Base-by-base conservation (phyloP, 2,888 invertebrate genomes). In the Nebria brevicollis region DNA sequence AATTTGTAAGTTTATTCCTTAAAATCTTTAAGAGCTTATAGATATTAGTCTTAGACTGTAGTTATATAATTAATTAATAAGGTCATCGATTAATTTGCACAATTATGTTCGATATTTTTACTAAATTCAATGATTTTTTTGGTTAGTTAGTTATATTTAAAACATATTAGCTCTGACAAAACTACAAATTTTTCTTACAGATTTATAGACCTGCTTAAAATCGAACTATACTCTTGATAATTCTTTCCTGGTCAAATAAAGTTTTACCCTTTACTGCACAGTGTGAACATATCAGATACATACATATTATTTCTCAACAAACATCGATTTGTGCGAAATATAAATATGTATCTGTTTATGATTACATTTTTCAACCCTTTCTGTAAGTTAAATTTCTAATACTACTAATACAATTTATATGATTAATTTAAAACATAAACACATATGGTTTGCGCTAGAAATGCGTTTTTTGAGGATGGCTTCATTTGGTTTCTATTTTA, bases 1-100 rank as follows among this genome's bases (percentile, higher is more conserved):
- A 54, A 54, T 54, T 54, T 54, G 54, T 54, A 54, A 54, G 54
- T 54, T 54, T 54, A 54, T 54, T 13, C 54, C 8, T 54, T 54
- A 54, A 54, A 54, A 54, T 54, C 54, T 54, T 54, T 54, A 54
- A 54, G 54, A 54, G 54, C 54, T 54, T 54, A 54, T 54, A 54
- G 54, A 54, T 54, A 8, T 54, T 54, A 54, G 54, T 54, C 54
- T 54, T 54, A 54, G 54, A 54, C 54, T 54, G 54, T 54, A 54
- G 54, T 54, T 54, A 54, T 13, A 54, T 54, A 54, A 54, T 54
- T 54, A 54, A 11, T 8, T 11, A 54, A 11, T 54, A 54, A 54
- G 54, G 8, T 54, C 54, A 11, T 11, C 54, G 54, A 54, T 54
- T 54, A 54, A 54, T 54, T 54, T 54, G 54, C 54, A 54, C 54